Base-by-base conservation (phyloP, 2,888 invertebrate species). In the Caenorhabditis becei region DNA sequence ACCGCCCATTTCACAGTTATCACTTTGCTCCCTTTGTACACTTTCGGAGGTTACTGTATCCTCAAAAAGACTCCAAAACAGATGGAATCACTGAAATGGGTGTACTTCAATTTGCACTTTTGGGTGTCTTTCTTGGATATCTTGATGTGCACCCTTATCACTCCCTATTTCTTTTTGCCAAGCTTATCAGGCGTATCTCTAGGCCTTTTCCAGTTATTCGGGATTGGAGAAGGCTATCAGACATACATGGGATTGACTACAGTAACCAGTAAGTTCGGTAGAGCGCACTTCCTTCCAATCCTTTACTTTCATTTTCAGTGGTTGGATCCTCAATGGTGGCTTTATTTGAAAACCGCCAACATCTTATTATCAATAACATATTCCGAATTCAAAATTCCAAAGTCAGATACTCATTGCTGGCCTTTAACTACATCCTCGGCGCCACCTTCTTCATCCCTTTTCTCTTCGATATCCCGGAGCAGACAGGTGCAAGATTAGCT, bases 11-110 rank as follows among this genome's bases (percentile, higher is more conserved):
- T 51, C 51, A 51, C 51, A 2, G 51, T 51, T 3, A 51, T 51
- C 51, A 51, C 51, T 14, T 24, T 51, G 2, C 51, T 51, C 1
- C 51, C 51, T 14, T 24, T 51, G 2, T 51, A 51, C 24, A 8
- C 24, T 24, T 51, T 51, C 23, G 51, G 51, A 23, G 51, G 51
- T 23, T 51, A 23, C 23, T 51, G 51, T 24, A 51, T 51, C 11
- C 23, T 51, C 1, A 11, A 3, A 8, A 51, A 51, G 51, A 51
- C 51, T 2, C 24, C 51, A 24, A 51, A 51, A 23, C 20, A 51
- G 51, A 51, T 51, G 51, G 51, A 51, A 51, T 51, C 51, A 8
- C 11, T 51, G 51, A 51, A 51, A 23, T 51, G 51, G 51, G 51
- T 51, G 24, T 51, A 51, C 10, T 51, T 51, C 23, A 51, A 51